Evolutionary conservation across 2,113 vertebrate species (phyloP), one percentile per base, ranked within the genome.

Genomic region (Muntiacus reevesi): DNA sequence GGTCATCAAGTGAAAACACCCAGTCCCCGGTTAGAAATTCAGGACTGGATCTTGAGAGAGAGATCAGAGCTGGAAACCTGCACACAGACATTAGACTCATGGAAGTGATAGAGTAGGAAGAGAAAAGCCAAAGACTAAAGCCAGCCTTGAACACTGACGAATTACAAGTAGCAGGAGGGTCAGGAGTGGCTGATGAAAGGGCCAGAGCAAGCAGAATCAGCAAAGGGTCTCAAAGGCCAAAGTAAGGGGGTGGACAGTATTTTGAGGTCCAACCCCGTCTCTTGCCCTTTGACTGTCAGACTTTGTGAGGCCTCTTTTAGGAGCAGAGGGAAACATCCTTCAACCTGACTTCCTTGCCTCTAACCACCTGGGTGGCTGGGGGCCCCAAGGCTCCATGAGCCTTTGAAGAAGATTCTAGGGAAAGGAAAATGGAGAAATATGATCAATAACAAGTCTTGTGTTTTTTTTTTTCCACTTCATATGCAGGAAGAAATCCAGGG

Each of bases 401-500:
- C 96, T 97, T 97, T 95, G 93, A 94, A 97, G 94, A 92, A 87
- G 86, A 95, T 92, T 43, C 43, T 92, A 76, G 83, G 93, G 67
- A 40, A 0, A 89, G 91, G 82, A 82, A 98, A 98, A 98, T 71
- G 25, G 54, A 96, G 92, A 90, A 92, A 95, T 74, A 40, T 6
- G 64, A 97, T 96, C 79, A 55, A 36, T 97, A 97, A 95, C 28
- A 81, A 60, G 92, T 88, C 96, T 98, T 95, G 83, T 79, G 43
- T 45, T 95, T 98, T 97, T 82, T 97, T 71, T 74, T 23, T 97
- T 94, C 97, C 95, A 97, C 90, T 95, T 94, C 55, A 85, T 84
- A 97, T 95, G 97, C 98, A 98, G 98, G 98, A 98, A 98, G 98
- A 96, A 94, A 97, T 97, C 87, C 96, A 76, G 97, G 94, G 67